phyloP scores from a whole-genome alignment of 1,140 invertebrate species.

The Diploscapter pachys region DNA sequence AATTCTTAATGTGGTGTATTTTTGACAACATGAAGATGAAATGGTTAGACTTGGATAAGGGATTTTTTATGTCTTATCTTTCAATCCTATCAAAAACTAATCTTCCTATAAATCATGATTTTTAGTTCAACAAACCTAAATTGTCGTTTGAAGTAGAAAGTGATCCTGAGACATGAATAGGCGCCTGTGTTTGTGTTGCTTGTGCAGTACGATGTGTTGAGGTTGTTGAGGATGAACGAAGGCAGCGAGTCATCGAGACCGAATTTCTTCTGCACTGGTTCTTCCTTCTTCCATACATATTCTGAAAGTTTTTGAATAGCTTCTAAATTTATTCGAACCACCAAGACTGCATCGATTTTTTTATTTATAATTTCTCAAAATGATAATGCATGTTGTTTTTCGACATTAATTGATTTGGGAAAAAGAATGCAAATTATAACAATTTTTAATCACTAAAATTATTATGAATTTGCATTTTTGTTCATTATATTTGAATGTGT shows the following conservation, averaged over 20 bases:
- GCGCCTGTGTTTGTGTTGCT: constrained; percentile 91
- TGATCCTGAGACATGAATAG: constrained; percentile 92
- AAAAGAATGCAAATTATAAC: too few relatives aligned
- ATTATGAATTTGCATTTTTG: constrained; percentile 12
- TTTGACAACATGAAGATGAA: background rate
- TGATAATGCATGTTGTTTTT: too few relatives aligned
- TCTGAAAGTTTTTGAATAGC: constrained; percentile 37
- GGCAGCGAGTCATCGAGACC: constrained; percentile 78
- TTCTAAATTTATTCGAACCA: background rate
- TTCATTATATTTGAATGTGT: too few relatives aligned
- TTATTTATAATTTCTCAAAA: too few relatives aligned
- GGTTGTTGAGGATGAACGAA: constrained; percentile 84
- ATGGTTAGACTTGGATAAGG: background rate
- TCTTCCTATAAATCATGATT: constrained; percentile 4
- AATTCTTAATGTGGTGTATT: background rate
- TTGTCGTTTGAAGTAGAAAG: constrained; percentile 88
- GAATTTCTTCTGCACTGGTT: constrained; percentile 87
- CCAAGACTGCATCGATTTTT: constrained; percentile 1
- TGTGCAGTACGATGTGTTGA: constrained; percentile 86
- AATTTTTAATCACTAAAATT: constrained; percentile 13
- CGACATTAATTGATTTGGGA: too few relatives aligned
- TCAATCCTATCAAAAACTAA: too few relatives aligned
- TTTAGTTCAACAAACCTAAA: constrained; percentile 68
- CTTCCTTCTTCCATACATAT: constrained; percentile 77
- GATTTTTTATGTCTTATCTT: too few relatives aligned